phyloP scores from a whole-genome alignment of 2,888 invertebrate genomes.

The Hylaea fasciaria region DNA sequence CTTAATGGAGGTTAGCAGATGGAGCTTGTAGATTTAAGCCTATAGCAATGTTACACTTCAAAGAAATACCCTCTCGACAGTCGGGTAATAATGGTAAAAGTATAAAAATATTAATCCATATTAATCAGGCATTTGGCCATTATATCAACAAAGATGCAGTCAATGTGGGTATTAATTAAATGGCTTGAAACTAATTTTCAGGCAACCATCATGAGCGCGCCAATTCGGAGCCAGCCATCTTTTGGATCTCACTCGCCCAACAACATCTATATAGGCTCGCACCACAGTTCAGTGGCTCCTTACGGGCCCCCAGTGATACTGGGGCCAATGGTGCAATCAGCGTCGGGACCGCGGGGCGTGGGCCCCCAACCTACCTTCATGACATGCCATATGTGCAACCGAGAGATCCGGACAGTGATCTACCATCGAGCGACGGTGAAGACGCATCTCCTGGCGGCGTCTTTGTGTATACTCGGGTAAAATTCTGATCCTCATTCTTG shows the following conservation, averaged over 20 bases:
- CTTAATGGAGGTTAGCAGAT: too few species aligned
- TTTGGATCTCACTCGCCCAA: not conserved
- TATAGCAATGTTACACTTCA: too few species aligned
- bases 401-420: conserved; percentile 18
- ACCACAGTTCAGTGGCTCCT: conserved; percentile 10
- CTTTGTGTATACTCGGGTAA: conserved; percentile 19
- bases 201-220: conserved; percentile 12
- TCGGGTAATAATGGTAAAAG: too few species aligned
- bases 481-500: not conserved
- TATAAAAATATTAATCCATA: too few species aligned
- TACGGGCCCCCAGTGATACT: conserved; percentile 23
- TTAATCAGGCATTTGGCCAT: too few species aligned
- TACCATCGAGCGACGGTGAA: conserved; percentile 17
- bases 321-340: conserved; percentile 15
- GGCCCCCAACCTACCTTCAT: conserved; percentile 21
- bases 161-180: too few species aligned
- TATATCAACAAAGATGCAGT: too few species aligned
- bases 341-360: not conserved
- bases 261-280: conserved; percentile 1
- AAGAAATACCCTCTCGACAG: too few species aligned
- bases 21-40: too few species aligned
- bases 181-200: not conserved
- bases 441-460: conserved; percentile 14
- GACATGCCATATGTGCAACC: conserved; percentile 21
- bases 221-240: conserved; percentile 13